Percentiles rank a stretch among this genome's conserved stretches.
These are phyloP conservation scores for Silvanus unidentatus DNA, from an alignment of 2,888 invertebrate species.

Conservation along the genomic window DNA sequence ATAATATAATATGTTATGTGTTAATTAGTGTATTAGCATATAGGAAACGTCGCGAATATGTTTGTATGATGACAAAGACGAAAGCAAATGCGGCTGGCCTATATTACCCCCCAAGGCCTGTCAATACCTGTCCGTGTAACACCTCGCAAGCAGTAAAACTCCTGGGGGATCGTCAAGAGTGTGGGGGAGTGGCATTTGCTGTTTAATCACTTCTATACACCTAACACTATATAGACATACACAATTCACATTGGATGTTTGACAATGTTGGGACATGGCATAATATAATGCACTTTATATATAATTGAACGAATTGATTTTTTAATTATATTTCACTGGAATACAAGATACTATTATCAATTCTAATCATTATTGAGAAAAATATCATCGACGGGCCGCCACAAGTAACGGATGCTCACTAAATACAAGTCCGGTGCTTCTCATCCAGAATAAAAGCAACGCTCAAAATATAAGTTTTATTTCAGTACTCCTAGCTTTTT, in stretches of 20 bases:
- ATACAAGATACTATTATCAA: no score
- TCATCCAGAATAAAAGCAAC: conserved; percentile 47
- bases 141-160: conserved; percentile 4
- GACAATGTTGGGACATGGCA: conserved; percentile 1
- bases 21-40: no score
- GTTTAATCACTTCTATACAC: conserved; percentile 2
- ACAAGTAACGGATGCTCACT: conserved; percentile 20
- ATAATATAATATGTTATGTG: no score
- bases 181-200: conserved; percentile 19
- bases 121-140: neutral
- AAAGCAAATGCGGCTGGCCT: conserved; percentile 2
- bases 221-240: neutral
- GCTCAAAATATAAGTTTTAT: conserved; percentile 51
- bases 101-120: conserved; percentile 1
- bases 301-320: no score
- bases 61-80: neutral
- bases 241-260: conserved; percentile 1
- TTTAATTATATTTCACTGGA: neutral
- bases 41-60: no score
- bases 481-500: conserved; percentile 50
- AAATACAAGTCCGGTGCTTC: conserved; percentile 24
- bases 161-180: conserved; percentile 9
- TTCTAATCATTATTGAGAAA: conserved; percentile 3
- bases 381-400: conserved; percentile 20
- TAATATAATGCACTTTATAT: no score